Conservation (phyloP, 2,888 invertebrate genomes). For the Cryptocephalus moraei region DNA sequence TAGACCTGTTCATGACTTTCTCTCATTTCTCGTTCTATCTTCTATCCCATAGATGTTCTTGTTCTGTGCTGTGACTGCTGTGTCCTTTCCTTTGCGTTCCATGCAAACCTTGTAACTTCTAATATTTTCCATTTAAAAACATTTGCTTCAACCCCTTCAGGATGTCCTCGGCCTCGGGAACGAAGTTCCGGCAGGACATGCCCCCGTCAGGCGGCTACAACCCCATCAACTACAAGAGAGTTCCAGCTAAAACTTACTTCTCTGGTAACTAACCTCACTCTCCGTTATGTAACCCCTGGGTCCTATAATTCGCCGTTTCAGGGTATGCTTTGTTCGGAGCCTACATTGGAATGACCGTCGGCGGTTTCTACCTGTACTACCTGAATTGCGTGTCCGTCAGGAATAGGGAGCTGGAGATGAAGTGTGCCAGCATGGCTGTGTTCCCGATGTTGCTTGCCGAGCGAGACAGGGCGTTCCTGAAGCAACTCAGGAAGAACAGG, state of each 20-base stretch:
- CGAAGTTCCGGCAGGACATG: constrained; percentile 67
- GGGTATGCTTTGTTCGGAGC: constrained; percentile 54
- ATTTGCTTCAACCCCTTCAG: not conserved
- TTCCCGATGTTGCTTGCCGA: constrained; percentile 73
- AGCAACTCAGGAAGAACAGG: constrained; percentile 66
- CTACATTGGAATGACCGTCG: constrained; percentile 47
- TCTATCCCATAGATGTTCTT: too few relatives aligned
- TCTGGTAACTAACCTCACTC: constrained; percentile 43
- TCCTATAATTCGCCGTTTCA: constrained; percentile 27
- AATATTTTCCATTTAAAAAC: not conserved
- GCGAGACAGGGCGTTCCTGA: constrained; percentile 72
- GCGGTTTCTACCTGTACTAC: constrained; percentile 48
- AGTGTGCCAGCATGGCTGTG: constrained; percentile 66
- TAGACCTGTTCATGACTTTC: not conserved
- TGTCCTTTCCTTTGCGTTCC: not conserved
- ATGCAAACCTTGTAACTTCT: too few relatives aligned
- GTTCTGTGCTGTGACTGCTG: too few relatives aligned
- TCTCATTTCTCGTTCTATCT: not conserved
- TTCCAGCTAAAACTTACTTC: constrained; percentile 62
- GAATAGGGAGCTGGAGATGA: constrained; percentile 59
- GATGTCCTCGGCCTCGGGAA: constrained; percentile 8
- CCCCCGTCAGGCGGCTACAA: constrained; percentile 88
- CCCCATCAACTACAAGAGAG: constrained; percentile 59
- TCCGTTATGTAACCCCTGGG: constrained; percentile 3
- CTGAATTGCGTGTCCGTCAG: constrained; percentile 44